Base-by-base conservation (phyloP, 2,797 vertebrate species). In the Betta splendens region DNA sequence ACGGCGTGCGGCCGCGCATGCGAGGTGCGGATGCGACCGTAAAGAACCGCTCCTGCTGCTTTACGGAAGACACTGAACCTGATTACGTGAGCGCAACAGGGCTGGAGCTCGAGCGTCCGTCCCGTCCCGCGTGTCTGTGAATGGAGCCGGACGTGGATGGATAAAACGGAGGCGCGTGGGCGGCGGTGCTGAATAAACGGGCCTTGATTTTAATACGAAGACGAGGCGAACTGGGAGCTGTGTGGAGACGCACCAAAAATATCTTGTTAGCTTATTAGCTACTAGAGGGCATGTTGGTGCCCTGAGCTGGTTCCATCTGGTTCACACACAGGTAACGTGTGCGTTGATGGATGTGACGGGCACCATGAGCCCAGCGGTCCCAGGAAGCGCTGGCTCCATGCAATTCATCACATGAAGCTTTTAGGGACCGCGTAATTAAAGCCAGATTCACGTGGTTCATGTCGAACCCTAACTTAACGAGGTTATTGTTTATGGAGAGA, bases 61-160 rank as follows among this genome's bases (percentile, higher is more conserved):
- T 69, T 21, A 25, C 3, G 5, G 6, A 48, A 52, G 9, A 50
- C 21, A 43, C 13, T 49, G 23, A 37, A 62, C 52, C 11, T 13
- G 35, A 67, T 69, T 36, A 43, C 56, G 71, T 17, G 58, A 48
- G n/a, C 59, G 37, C 63, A 64, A 32, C 21, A 23, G n/a, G 5
- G 12, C 33, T 6, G 21, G 25, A 63, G 61, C 11, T 37, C 40
- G 47, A 21, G 3, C 55, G 26, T 32, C 74, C 77, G 67, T 68
- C 54, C 57, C 74, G 75, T 23, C 81, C 76, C 76, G 80, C 71
- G 13, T 74, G 69, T 79, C 65, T 82, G 64, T 81, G 74, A 85
- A 80, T 79, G 78, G 50, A 80, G 47, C 44, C 84, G 78, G 69
- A 77, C 81, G 69, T 72, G 83, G 81, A 74, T 65, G 68, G 77